phyloP scores from a whole-genome alignment of 2,797 vertebrate genomes.

The Sebastes vulpes region DNA sequence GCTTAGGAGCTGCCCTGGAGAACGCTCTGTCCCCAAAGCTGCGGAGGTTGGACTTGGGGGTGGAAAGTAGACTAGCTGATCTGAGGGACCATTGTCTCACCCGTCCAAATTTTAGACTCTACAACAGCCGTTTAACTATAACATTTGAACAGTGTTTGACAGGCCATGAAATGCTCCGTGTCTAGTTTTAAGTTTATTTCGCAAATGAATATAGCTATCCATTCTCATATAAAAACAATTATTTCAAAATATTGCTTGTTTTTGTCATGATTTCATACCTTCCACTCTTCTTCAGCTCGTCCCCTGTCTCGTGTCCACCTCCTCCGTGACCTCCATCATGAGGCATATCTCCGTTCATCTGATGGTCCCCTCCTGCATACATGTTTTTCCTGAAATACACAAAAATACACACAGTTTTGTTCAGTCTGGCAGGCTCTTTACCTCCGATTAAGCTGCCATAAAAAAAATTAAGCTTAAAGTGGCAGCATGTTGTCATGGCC shows the following conservation, averaged over 20 bases:
- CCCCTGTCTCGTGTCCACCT: constrained; percentile 90
- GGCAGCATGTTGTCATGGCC: not conserved
- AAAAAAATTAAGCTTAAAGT: not conserved
- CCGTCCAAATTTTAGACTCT: too few relatives aligned
- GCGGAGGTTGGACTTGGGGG: too few relatives aligned
- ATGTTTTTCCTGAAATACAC: constrained; percentile 91
- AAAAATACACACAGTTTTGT: not conserved
- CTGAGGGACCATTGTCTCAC: too few relatives aligned
- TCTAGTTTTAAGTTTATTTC: not conserved
- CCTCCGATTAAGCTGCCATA: not conserved
- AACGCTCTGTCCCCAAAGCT: too few relatives aligned
- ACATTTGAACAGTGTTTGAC: not conserved
- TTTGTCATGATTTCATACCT: constrained; percentile 80
- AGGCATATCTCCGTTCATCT: constrained; percentile 96
- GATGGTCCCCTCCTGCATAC: constrained; percentile 93
- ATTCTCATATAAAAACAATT: not conserved
- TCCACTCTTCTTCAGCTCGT: constrained; percentile 93
- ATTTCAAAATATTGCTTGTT: not conserved
- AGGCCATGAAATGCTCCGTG: not conserved
- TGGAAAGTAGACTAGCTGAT: too few relatives aligned
- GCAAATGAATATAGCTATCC: not conserved
- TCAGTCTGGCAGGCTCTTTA: not conserved
- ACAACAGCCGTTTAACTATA: not conserved
- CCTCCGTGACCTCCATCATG: constrained; percentile 90
- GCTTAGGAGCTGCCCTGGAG: too few relatives aligned